Evolutionary conservation across 2,113 vertebrate genomes (phyloP).

Genomic region (Carassius carassius): DNA sequence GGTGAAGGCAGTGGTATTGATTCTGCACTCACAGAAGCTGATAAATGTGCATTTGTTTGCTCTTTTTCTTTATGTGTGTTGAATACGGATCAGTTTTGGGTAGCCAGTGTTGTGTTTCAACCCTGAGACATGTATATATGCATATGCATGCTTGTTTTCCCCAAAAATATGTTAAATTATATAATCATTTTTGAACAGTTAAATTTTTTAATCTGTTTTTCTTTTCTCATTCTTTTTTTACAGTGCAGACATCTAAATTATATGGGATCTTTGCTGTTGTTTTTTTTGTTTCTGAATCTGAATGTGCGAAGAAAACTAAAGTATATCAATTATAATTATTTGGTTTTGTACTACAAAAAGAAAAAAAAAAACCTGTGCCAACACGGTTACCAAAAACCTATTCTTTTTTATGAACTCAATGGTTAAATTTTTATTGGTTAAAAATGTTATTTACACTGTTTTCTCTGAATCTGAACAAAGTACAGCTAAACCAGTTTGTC

Average conservation of each 20-base stretch:
- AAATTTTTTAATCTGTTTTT: too few relatives aligned
- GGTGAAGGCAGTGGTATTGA: conserved; percentile 71
- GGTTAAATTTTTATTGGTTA: too few relatives aligned
- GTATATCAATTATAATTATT: neutral
- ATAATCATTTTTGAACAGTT: neutral
- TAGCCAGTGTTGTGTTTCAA: neutral
- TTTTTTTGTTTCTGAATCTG: neutral
- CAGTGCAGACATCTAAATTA: neutral
- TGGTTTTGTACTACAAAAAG: neutral
- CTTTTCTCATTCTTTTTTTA: too few relatives aligned
- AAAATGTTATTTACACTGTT: neutral
- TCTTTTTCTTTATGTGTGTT: conserved; percentile 75
- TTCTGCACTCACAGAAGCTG: conserved; percentile 69
- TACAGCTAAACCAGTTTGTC: neutral
- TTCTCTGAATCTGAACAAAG: neutral
- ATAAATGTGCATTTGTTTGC: conserved; percentile 78
- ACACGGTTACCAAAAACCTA: neutral
- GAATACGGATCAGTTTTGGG: conserved; percentile 72
- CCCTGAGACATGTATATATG: neutral
- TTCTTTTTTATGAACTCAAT: too few relatives aligned
- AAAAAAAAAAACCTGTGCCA: neutral
- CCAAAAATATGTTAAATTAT: neutral
- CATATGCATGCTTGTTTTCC: neutral
- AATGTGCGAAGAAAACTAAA: neutral
- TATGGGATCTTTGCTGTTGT: too few relatives aligned